These are phyloP conservation scores for Noctua fimbriata DNA, from an alignment of 2,888 invertebrate species.

Conservation along the genomic window DNA sequence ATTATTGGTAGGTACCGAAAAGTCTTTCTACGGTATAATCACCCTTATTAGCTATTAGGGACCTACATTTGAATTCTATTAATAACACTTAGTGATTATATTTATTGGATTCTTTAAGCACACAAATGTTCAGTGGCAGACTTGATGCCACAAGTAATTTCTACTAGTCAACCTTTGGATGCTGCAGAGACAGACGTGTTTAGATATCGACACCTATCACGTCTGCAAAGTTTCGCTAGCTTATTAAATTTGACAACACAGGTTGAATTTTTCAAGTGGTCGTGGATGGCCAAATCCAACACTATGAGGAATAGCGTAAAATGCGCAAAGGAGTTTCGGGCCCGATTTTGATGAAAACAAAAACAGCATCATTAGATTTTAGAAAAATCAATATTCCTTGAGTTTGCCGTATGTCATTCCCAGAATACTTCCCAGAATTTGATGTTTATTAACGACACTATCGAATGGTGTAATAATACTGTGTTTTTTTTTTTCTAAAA, in stretches of 20 bases:
- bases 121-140: background rate
- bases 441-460: no score
- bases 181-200: background rate
- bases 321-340: no score
- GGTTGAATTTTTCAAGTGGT: no score
- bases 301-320: no score
- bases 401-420: no score
- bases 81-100: background rate
- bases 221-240: background rate
- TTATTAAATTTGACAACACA: background rate
- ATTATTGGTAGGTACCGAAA: background rate
- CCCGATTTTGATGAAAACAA: no score
- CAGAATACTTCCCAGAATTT: no score
- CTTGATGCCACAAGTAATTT: background rate
- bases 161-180: background rate
- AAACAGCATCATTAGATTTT: no score
- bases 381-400: no score
- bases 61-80: slow-evolving; percentile 6
- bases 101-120: background rate
- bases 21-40: background rate
- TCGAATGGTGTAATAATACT: no score
- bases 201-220: background rate
- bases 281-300: no score
- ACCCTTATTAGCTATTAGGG: slow-evolving; percentile 2
- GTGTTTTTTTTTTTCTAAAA: no score